Evolutionary conservation across 1,140 invertebrate species (phyloP), one percentile per base, ranked within the genome.

Genomic region (Musca domestica): DNA sequence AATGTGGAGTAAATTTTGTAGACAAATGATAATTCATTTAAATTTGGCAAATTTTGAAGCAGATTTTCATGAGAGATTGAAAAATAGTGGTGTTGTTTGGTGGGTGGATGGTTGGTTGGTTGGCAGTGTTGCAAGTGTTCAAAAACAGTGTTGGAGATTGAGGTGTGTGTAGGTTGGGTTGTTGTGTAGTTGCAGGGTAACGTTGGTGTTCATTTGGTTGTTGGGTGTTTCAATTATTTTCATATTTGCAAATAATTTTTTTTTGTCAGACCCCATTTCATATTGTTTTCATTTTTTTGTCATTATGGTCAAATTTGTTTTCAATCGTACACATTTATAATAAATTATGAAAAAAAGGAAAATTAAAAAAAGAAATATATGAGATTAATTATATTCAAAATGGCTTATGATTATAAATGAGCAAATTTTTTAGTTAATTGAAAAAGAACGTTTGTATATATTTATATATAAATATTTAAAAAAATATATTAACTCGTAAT

Each of bases 311-410:
- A 52, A 52, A 20, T 52, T n/a, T 52, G 49, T 23, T 20, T 52
- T 19, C 17, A 52, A 20, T 64, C 22, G 27, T 68, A 68, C 47
- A 51, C 54, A 67, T 58, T 47, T 20, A 64, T 77, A 80, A 80
- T 78, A 80, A 80, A 67, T 74, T 80, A 78, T 80, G 78, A 77
- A 80, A 80, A 67, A 61, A 80, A 80, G 75, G 77, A 77, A 80
- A 80, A 78, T 71, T 78, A 80, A 75, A 79, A 78, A 80, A 65
- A 71, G 80, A 71, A 78, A 78, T 80, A 78, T 75, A 78, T 80
- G 80, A 80, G 78, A 80, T 77, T 76, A 75, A 76, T 79, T 69
- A 65, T 65, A 65, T 66, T 67, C 22, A 54, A 41, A 41, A 54
- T 67, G 49, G 34, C 56, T 51, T 67, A 67, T 67, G 30, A 52